Evolutionary conservation across 2,113 vertebrate genomes (phyloP), one percentile per base, ranked within the genome.

Genomic region (Pavo muticus): DNA sequence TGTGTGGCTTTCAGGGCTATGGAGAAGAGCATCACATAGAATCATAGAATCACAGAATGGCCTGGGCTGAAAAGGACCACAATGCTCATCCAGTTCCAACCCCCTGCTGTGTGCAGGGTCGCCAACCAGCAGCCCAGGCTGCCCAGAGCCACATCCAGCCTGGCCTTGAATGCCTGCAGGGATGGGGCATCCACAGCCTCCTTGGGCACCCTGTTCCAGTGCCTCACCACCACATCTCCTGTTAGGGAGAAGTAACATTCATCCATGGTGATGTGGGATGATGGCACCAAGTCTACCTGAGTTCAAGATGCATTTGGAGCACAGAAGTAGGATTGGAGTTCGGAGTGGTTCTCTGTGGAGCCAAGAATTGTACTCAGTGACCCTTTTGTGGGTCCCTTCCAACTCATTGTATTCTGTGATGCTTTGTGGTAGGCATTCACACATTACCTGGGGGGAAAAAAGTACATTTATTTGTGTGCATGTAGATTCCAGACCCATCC

Each of bases 371-470:
- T 17, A 32, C 56, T 57, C 30, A 3, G 29, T 30, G 54, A 11
- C 29, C 54, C 29, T 17, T 30, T 15, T 29, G 54, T 56, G 30
- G 17, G 10, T 57, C 17, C 30, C 30, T 57, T n/a, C 30, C 56
- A 32, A 32, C 30, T 57, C 56, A 32, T 17, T 18, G 18, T 57
- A 18, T 57, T 57, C 17, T 57, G 30, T 32, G 30, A 57, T 20
- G 20, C 20, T 63, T 35, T 17, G 10, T 5, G 42, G 45, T 8
- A 35, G 61, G 11, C n/a, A 4, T 16, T 71, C 14, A 42, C 8
- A 19, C 5, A 0, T 32, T 7, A 37, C 14, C 9, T 37, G 24
- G 2, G 4, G 5, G 11, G 27, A 1, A 11, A 48, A 67, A 60
- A 35, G 10, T 60, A 59, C 59, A 60, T 23, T 14, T 61, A 10